Evolutionary conservation across 2,888 invertebrate genomes (phyloP), one percentile per base, ranked within the genome.

Genomic region (Allophyes oxyacanthae): DNA sequence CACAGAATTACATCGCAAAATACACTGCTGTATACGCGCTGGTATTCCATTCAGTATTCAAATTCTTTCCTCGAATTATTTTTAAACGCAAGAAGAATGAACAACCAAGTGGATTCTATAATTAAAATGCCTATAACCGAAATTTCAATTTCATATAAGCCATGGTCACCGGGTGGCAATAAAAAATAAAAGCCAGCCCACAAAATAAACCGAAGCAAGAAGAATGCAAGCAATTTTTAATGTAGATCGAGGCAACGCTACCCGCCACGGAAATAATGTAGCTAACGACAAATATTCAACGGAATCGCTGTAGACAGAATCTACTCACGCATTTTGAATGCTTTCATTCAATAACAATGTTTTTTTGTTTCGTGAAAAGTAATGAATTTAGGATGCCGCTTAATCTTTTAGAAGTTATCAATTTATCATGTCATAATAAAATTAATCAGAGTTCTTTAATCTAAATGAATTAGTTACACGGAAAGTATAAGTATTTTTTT

Each of bases 161-260:
- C 74, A 74, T 75, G 82, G 78, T 78, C 82, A 79, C 75, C 76
- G 81, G 70, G 78, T 78, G 72, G 71, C 78, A 85, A 89, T 83
- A 85, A 88, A 87, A 88, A 88, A 83, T 78, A 86, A 88, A 88
- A 86, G 77, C 77, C 74, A 76, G 64, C 78, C 81, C 83, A 74
- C 86, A 88, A 87, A 88, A 88, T 88, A 88, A 86, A 88, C 82
- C 88, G 85, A 81, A 81, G 83, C 81, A 84, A 84, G 84, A 91
- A 87, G 91, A 92, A 93, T 91, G 89, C 89, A 89, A 91, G 91
- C 91, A 85, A 93, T 93, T 92, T 93, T 92, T 92, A 91, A 93
- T 92, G 90, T 93, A 83, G 85, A 86, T 79, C 82, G 83, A 85
- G 83, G 81, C 55, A 64, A 72, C 79, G 83, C 81, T 81, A 79